Evolutionary conservation across 2,888 invertebrate species (phyloP), one percentile per base, ranked within the genome.

Genomic region (Teinopalpus imperialis): DNA sequence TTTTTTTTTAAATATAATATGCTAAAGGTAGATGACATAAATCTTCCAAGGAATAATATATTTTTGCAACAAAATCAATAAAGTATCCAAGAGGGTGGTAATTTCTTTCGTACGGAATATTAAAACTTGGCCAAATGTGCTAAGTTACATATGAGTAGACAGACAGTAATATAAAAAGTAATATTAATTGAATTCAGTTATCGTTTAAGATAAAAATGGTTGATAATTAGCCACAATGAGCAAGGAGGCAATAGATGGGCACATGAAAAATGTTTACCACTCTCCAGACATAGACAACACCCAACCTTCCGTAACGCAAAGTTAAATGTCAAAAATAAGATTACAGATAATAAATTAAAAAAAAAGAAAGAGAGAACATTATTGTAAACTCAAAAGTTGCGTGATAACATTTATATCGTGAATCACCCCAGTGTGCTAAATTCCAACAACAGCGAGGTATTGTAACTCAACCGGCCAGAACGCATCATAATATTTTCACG

Each of bases 11-110:
- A n/a, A n/a, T n/a, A n/a, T n/a, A n/a, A n/a, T n/a, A n/a, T n/a
- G n/a, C n/a, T 24, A 18, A 29, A 40, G 35, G 40, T 43, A 49
- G 49, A 52, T 53, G 67, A 66, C 70, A 73, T 66, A 66, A 62
- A 64, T 66, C 69, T 63, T 59, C 4, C 46, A 34, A 30, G 6
- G 8, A 32, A 23, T 27, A 46, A 40, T 35, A 35, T 37, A 36
- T 30, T 36, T 41, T 43, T 27, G 43, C 40, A 52, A 40, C 48
- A 45, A 41, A 45, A 48, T 42, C 43, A 41, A 39, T 45, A 36
- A 29, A 29, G 30, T 47, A 42, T 47, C 26, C 41, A 49, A 52
- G 52, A 52, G 52, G 52, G 52, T 52, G 52, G 52, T 52, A 52
- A 52, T 52, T 48, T 48, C 46, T 46, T 45, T 46, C 43, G 29